phyloP scores from a whole-genome alignment of 92 coral and sea anemone species.

The Parazoanthus swiftii region DNA sequence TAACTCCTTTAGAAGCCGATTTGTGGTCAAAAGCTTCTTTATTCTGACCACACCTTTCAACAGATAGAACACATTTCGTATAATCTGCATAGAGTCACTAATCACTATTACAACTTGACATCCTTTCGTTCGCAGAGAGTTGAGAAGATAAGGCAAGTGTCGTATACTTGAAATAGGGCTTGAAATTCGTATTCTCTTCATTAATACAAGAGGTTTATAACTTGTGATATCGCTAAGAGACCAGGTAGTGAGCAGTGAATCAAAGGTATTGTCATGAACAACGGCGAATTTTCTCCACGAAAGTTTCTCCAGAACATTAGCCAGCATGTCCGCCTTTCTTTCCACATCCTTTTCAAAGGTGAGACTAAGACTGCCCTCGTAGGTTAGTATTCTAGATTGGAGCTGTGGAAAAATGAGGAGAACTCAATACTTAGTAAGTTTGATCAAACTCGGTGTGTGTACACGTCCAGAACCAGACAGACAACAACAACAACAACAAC shows the following conservation, averaged over 20 bases:
- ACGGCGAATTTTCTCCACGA: conserved; percentile 50
- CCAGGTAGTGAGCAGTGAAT: conserved; percentile 42
- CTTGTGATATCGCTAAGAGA: conserved; percentile 39
- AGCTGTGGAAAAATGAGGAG: neutral
- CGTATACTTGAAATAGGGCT: neutral
- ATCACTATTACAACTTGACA: conserved; percentile 21
- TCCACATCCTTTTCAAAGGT: conserved; percentile 3
- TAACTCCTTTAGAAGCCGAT: conserved; percentile 33
- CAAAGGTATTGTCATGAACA: conserved; percentile 48
- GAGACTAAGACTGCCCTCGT: conserved; percentile 4
- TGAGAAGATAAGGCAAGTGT: neutral
- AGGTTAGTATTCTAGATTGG: neutral
- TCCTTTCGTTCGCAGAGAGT: conserved; percentile 4
- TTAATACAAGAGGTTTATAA: conserved; percentile 28
- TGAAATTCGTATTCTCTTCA: conserved; percentile 38
- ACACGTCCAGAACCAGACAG: neutral
- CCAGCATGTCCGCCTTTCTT: conserved; percentile 14
- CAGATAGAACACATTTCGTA: neutral
- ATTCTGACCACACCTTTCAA: neutral
- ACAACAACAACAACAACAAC: neutral
- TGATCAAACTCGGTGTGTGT: neutral
- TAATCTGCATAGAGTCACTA: conserved; percentile 13
- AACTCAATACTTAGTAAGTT: neutral
- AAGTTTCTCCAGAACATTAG: conserved; percentile 37
- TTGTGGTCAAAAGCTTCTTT: conserved; percentile 18